These are phyloP conservation scores for Labia minor DNA, from an alignment of 2,888 invertebrate species.

Conservation along the genomic window DNA sequence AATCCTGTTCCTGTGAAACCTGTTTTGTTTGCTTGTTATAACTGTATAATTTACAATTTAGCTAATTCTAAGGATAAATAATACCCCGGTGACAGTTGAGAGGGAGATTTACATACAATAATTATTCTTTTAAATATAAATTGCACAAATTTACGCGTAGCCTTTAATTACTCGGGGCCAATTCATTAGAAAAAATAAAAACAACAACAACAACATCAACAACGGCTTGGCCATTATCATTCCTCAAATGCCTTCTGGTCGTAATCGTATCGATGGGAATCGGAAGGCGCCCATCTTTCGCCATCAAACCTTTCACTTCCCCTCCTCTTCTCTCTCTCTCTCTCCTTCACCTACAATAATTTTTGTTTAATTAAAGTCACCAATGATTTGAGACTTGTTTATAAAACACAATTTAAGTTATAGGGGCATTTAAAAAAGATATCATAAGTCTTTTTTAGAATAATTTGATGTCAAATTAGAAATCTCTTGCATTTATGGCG, in stretches of 20 bases:
- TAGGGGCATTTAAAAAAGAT: slow-evolving; percentile 2
- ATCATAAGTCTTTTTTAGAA: not conserved
- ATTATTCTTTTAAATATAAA: slow-evolving; percentile 5
- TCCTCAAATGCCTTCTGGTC: too few species aligned
- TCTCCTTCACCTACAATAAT: not conserved
- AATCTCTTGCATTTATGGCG: too few species aligned
- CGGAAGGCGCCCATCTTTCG: too few species aligned
- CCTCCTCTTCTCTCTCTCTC: not conserved
- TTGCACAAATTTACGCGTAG: not conserved
- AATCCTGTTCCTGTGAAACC: slow-evolving; percentile 3
- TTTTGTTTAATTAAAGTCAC: slow-evolving; percentile 13
- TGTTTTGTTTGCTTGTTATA: slow-evolving; percentile 13
- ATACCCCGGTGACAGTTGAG: slow-evolving; percentile 4
- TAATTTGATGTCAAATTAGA: too few species aligned
- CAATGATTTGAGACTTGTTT: not conserved
- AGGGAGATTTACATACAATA: slow-evolving; percentile 3
- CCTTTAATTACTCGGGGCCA: not conserved
- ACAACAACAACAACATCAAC: not conserved
- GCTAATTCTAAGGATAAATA: slow-evolving; percentile 13
- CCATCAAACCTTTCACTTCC: too few species aligned
- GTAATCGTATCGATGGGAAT: too few species aligned
- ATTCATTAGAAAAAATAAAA: not conserved
- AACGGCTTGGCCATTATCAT: not conserved
- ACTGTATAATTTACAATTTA: slow-evolving; percentile 13
- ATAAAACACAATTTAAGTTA: not conserved